Conservation (phyloP, 2,797 vertebrate species). For the Mus minutoides region DNA sequence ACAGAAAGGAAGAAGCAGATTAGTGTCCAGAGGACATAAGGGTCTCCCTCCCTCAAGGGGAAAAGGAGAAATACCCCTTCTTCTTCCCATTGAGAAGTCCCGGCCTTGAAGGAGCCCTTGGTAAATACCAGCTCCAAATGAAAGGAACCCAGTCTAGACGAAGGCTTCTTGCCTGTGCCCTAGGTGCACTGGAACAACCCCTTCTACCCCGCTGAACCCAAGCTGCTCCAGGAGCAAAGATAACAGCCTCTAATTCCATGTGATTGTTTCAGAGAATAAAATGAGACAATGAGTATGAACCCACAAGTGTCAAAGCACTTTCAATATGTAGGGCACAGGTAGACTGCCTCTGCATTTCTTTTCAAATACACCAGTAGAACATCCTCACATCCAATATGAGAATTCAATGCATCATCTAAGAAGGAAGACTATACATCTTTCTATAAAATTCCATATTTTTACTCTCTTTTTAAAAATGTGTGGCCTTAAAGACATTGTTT, state of each 20-base stretch:
- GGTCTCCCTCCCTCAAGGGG: background rate
- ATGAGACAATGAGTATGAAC: conserved; percentile 51
- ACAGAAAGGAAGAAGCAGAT: background rate
- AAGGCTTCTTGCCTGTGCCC: background rate
- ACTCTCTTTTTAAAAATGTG: conserved; percentile 21
- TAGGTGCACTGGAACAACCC: background rate
- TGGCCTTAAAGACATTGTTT: conserved; percentile 20
- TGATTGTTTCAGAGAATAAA: conserved; percentile 61
- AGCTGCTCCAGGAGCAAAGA: conserved; percentile 20
- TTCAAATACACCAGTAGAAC: background rate
- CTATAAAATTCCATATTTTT: conserved; percentile 23
- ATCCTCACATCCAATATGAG: background rate
- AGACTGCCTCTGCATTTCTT: conserved; percentile 36
- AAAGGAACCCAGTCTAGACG: background rate
- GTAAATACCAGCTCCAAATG: background rate
- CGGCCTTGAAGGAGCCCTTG: background rate
- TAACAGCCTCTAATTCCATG: conserved; percentile 19
- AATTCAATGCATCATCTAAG: background rate
- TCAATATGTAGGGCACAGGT: background rate
- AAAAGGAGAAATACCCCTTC: background rate
- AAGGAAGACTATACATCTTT: conserved; percentile 1
- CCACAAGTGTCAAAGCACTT: background rate
- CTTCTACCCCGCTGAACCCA: conserved; percentile 36
- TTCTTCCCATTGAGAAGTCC: background rate
- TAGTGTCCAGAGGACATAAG: background rate